phyloP scores from a whole-genome alignment of 2,888 invertebrate genomes.

The Ectobius pallidus region DNA sequence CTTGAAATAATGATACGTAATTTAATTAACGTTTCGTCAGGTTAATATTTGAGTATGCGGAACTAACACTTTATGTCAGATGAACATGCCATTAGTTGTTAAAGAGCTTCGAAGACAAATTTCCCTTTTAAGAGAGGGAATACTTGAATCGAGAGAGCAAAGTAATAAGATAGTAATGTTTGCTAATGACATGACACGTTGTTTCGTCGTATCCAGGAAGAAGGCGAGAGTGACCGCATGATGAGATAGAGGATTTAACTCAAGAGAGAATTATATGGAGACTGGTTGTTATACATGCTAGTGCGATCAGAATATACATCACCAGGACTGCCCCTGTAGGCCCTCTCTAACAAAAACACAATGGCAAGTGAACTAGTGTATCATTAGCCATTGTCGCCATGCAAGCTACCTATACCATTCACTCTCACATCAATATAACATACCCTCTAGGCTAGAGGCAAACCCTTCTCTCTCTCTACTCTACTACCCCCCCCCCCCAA shows the following conservation, averaged over 20 bases:
- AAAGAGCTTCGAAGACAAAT: too few species aligned
- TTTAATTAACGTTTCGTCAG: too few species aligned
- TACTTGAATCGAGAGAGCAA: too few species aligned
- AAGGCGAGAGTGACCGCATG: background rate
- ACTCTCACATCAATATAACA: constrained; percentile 8
- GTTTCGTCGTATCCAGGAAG: too few species aligned
- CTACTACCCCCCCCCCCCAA: constrained; percentile 12
- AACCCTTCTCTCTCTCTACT: constrained; percentile 3
- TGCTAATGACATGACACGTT: too few species aligned
- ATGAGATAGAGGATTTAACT: background rate
- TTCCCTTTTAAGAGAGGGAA: too few species aligned
- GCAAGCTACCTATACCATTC: constrained; percentile 10
- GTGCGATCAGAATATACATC: background rate
- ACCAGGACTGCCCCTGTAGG: constrained; percentile 3
- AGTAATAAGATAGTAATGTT: too few species aligned
- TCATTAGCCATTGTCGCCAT: constrained; percentile 41
- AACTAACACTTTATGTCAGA: too few species aligned
- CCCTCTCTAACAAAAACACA: constrained; percentile 17
- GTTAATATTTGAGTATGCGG: too few species aligned
- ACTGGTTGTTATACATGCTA: background rate
- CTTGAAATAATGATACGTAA: too few species aligned
- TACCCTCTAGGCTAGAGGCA: constrained; percentile 7
- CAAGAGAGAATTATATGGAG: background rate
- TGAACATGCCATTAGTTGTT: too few species aligned
- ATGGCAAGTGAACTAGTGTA: constrained; percentile 29